Evolutionary conservation across 2,797 vertebrate genomes (phyloP).

Genomic region (Chelon auratus): DNA sequence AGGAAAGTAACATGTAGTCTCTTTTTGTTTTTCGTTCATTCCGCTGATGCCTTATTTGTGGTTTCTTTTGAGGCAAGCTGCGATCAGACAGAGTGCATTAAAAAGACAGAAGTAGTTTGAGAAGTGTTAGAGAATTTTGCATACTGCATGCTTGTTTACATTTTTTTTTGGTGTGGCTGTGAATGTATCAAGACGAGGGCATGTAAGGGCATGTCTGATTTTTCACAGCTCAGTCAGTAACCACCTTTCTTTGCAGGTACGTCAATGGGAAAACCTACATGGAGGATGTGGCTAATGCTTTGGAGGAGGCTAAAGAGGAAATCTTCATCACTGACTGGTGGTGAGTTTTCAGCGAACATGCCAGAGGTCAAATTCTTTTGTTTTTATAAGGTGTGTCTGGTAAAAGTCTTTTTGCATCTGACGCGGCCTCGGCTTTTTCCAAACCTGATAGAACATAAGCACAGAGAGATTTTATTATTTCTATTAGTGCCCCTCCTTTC

Average conservation of each 20-base stretch:
- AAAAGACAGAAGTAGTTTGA: neutral
- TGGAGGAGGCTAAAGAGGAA: constrained; percentile 96
- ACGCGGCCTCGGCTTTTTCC: neutral
- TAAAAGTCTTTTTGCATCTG: neutral
- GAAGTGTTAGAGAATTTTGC: neutral
- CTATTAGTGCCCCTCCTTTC: no score
- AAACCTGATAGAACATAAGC: neutral
- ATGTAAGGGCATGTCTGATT: constrained; percentile 1
- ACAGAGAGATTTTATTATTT: no score
- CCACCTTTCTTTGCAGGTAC: constrained; percentile 86
- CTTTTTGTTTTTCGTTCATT: neutral
- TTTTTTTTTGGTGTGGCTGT: neutral
- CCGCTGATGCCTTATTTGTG: neutral
- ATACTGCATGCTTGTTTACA: neutral
- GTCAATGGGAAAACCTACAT: constrained; percentile 97
- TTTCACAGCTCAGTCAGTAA: neutral
- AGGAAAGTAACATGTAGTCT: neutral
- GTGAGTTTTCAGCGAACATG: constrained; percentile 79
- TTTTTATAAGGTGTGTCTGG: neutral
- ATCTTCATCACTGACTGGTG: constrained; percentile 99
- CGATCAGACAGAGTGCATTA: neutral
- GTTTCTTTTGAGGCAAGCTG: constrained; percentile 1
- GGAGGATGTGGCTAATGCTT: constrained; percentile 93
- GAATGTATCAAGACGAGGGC: neutral
- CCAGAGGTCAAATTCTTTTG: neutral